These are phyloP conservation scores for Tinamus guttatus DNA, from an alignment of 2,113 vertebrate species.

Conservation along the genomic window DNA sequence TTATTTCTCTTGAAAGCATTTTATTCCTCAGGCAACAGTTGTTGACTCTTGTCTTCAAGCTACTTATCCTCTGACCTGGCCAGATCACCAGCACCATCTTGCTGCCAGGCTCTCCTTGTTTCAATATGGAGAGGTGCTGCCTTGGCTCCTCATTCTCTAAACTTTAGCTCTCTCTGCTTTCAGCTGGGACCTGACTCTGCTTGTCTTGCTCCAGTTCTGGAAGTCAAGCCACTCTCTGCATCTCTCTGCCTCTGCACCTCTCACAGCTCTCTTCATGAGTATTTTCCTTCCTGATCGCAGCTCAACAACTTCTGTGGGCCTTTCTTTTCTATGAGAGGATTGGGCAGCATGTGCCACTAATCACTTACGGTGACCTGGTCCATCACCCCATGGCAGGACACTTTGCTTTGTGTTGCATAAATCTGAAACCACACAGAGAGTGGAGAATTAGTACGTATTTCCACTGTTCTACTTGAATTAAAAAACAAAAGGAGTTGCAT, in stretches of 20 bases:
- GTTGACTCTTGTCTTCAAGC: not conserved
- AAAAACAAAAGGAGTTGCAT: not conserved
- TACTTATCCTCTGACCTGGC: not conserved
- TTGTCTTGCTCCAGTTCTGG: not conserved
- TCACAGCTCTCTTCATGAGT: not conserved
- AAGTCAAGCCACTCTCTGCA: accelerated
- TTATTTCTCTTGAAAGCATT: not conserved
- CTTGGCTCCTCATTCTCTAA: not conserved
- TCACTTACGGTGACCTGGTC: too few relatives aligned
- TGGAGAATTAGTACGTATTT: not conserved
- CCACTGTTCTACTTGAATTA: not conserved
- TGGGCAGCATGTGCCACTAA: not conserved
- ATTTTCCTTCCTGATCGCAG: not conserved
- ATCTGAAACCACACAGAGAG: not conserved
- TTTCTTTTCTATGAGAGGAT: not conserved
- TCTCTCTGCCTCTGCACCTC: not conserved
- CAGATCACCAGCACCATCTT: not conserved
- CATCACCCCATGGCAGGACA: accelerated
- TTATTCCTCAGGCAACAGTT: not conserved
- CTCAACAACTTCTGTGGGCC: not conserved
- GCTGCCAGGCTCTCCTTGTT: not conserved
- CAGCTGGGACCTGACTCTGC: not conserved
- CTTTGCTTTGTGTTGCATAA: not conserved
- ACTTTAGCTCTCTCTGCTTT: not conserved
- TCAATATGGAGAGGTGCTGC: not conserved